These are phyloP conservation scores for Seira ritae DNA, from an alignment of 2,888 invertebrate genomes.

Conservation along the genomic window DNA sequence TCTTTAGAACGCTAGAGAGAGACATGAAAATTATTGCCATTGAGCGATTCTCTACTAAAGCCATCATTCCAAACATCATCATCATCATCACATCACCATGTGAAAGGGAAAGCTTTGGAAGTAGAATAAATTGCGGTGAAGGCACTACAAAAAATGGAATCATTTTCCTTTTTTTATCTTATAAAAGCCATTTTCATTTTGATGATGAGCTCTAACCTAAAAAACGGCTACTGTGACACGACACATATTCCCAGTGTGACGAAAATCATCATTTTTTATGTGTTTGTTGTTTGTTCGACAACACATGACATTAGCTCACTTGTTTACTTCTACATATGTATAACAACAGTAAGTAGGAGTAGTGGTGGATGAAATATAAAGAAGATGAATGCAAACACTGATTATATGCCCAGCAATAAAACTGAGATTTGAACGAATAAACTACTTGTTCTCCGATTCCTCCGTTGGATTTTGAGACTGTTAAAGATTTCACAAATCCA, in stretches of 20 bases:
- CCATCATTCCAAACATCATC: slow-evolving; percentile 13
- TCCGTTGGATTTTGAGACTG: not conserved
- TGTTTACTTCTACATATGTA: not conserved
- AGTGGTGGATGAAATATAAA: not conserved
- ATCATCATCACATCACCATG: slow-evolving; percentile 16
- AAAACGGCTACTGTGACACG: not conserved
- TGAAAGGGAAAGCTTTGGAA: not conserved
- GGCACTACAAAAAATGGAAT: not conserved
- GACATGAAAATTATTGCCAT: slow-evolving; percentile 1
- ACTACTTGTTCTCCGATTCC: not conserved
- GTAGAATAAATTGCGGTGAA: no score
- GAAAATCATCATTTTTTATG: not conserved
- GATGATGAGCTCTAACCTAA: not conserved
- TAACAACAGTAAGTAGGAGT: not conserved
- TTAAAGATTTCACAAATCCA: slow-evolving; percentile 3
- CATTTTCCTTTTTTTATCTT: not conserved
- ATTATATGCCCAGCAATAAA: not conserved
- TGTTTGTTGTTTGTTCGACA: not conserved
- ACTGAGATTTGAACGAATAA: not conserved
- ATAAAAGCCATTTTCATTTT: not conserved
- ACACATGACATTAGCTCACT: not conserved
- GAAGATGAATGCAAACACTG: not conserved
- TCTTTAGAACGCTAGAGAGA: not conserved
- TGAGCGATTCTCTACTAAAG: not conserved
- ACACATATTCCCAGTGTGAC: not conserved